Base-by-base conservation (phyloP, 2,113 vertebrate genomes). In the Poeciliopsis retropinna region DNA sequence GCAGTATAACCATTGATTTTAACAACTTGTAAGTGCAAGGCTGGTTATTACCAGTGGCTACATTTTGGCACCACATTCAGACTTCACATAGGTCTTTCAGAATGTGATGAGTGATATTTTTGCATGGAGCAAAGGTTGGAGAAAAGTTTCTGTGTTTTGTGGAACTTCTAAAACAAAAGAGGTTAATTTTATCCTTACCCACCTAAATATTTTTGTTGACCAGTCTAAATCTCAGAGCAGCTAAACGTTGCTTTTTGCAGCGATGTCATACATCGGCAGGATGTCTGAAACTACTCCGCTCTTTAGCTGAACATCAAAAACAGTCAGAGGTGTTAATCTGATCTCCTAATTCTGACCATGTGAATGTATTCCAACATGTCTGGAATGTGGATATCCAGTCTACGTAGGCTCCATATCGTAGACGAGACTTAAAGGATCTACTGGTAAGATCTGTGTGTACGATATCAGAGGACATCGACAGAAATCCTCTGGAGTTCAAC, bases 301-400 rank as follows among this genome's bases (percentile, higher is more conserved):
- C 25, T 60, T 70, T 37, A 39, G 3, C 32, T 14, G 22, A 29
- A 70, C 69, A 70, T 70, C n/a, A 70, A 60, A 60, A 27, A 22
- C 19, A 70, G 5, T 60, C n/a, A 1, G 57, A 70, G 51, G 51
- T 61, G 54, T 39, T 70, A 4, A 60, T 54, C 14, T 19, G 32
- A 13, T 25, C 22, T 70, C 11, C 22, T 34, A 27, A 34, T 60
- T 60, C 22, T n/a, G 31, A 60, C 15, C 25, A 60, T 37, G 7
- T 37, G 13, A 32, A 12, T 69, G 29, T 69, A 13, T 32, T 57
- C 51, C 30, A 27, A 28, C 22, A 70, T 37, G 25, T 60, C 31
- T 60, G 54, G 69, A 34, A 27, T 39, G 31, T 60, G n/a, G 34
- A 70, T 9, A 13, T 60, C 51, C 29, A 28, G 31, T 60, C 13